Evolutionary conservation across 1,140 invertebrate species (phyloP).

Genomic region (Drosophila repletoides): DNA sequence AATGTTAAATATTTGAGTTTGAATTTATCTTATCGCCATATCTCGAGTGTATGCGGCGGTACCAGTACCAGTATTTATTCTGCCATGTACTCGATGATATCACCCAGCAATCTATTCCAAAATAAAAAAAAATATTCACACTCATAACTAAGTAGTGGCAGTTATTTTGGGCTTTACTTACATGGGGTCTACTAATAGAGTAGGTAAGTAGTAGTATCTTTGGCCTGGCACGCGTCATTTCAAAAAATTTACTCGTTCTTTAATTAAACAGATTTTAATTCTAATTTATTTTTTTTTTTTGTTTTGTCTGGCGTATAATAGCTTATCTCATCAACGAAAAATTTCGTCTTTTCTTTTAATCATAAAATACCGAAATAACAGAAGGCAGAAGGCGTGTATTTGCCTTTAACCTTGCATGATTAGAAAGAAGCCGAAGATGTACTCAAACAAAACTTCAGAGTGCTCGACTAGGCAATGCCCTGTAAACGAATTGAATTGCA

Average conservation of each 20-base stretch:
- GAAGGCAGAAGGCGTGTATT: constrained; percentile 33
- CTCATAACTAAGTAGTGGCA: background rate
- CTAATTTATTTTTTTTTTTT: constrained; percentile 13
- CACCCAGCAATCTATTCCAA: too few relatives aligned
- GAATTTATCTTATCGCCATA: constrained; percentile 72
- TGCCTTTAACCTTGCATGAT: constrained; percentile 41
- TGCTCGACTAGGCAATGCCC: background rate
- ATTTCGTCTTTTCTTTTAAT: constrained; percentile 64
- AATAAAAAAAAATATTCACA: too few relatives aligned
- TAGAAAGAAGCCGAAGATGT: constrained; percentile 26
- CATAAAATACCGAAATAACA: constrained; percentile 38
- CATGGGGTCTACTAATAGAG: too few relatives aligned
- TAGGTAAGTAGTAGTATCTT: constrained; percentile 2
- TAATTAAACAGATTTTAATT: constrained; percentile 48
- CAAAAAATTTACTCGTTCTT: background rate
- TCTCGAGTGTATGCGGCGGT: constrained; percentile 20
- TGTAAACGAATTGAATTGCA: too few relatives aligned
- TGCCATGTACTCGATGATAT: constrained; percentile 42
- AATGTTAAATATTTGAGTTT: constrained; percentile 75
- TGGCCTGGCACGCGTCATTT: background rate
- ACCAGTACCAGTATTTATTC: constrained; percentile 47
- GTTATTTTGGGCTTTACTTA: background rate
- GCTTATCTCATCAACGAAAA: constrained; percentile 61
- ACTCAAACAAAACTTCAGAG: background rate
- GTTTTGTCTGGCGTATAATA: constrained; percentile 16